Evolutionary conservation across 1,140 invertebrate genomes (phyloP).

Genomic region (Drosophila carrolli): DNA sequence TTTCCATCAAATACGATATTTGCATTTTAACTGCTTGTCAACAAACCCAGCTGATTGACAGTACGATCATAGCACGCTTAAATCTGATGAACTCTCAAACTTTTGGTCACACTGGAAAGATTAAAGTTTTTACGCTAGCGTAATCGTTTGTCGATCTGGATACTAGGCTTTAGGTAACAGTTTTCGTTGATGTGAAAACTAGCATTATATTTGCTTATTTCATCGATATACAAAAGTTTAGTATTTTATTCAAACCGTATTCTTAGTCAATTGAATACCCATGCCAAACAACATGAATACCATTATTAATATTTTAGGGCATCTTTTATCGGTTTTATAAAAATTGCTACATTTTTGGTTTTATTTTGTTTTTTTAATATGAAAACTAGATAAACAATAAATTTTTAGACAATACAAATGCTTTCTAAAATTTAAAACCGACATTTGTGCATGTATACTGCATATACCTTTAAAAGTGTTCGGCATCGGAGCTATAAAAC

Average conservation of each 20-base stretch:
- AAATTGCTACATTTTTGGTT: constrained; percentile 10
- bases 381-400: neutral
- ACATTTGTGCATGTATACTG: neutral
- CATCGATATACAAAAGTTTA: neutral
- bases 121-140: no score
- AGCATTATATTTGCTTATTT: no score
- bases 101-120: no score
- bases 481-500: neutral
- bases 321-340: constrained; percentile 10
- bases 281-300: neutral
- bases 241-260: neutral
- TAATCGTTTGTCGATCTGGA: no score
- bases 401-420: neutral
- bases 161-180: no score
- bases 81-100: no score
- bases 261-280: neutral
- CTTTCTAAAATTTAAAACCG: neutral
- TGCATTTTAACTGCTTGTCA: no score
- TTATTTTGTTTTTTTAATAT: constrained; percentile 24
- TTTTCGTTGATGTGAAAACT: no score
- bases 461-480: neutral
- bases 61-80: no score
- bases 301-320: constrained; percentile 5
- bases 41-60: no score
- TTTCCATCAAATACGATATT: no score